phyloP scores from a whole-genome alignment of 2,888 invertebrate genomes.

The Campaea margaritaria region DNA sequence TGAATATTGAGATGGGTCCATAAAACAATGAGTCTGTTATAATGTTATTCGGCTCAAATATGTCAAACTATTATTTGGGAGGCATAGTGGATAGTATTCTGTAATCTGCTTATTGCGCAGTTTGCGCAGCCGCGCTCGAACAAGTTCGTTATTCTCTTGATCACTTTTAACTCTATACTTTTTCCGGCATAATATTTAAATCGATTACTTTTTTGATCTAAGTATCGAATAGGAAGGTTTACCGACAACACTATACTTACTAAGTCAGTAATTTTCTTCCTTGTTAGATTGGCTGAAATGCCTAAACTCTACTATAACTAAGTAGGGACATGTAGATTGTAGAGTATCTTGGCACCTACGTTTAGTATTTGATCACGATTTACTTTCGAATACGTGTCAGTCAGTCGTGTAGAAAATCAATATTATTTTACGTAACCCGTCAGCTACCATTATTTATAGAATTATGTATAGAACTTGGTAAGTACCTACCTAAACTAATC shows the following conservation, averaged over 20 bases:
- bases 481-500: constrained; percentile 1
- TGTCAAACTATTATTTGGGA: no score
- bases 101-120: no score
- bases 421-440: constrained; percentile 59
- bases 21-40: no score
- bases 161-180: no score
- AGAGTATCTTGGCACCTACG: constrained; percentile 4
- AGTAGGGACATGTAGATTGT: neutral
- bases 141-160: no score
- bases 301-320: neutral
- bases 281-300: neutral
- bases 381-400: constrained; percentile 50
- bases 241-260: neutral
- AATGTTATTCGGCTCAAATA: no score
- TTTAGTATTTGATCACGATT: constrained; percentile 41
- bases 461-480: no score
- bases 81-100: no score
- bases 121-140: no score
- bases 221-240: no score
- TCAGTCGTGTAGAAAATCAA: constrained; percentile 49
- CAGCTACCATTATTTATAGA: neutral
- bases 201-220: no score
- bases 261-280: constrained; percentile 1
- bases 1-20: neutral
- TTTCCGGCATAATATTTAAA: no score